Evolutionary conservation across 2,113 vertebrate species (phyloP).

Genomic region (Gobius niger): DNA sequence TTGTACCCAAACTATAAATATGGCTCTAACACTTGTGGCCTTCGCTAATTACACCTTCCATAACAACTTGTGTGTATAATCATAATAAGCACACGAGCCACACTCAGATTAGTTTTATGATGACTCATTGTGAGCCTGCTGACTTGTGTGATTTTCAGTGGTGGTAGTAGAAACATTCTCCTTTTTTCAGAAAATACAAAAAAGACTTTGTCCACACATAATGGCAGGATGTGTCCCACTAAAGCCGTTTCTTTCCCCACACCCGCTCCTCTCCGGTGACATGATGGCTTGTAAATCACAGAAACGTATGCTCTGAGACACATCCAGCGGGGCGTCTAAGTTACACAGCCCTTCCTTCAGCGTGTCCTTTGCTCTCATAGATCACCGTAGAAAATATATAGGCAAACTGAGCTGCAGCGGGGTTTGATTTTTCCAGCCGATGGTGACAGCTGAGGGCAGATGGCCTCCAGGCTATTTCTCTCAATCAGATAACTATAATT

Average conservation of each 20-base stretch:
- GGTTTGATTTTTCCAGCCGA: constrained; percentile 9
- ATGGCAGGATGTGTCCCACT: constrained; percentile 66
- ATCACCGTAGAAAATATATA: not conserved
- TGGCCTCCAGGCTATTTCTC: constrained; percentile 8
- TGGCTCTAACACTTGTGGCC: not conserved
- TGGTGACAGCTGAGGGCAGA: constrained; percentile 13
- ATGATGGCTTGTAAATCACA: not conserved
- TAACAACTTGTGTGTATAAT: not conserved
- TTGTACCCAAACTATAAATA: not conserved
- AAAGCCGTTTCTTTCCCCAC: constrained; percentile 35
- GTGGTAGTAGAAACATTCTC: not conserved
- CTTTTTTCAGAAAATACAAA: not conserved
- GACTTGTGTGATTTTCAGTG: not conserved
- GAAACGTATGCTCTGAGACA: constrained; percentile 16
- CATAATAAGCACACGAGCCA: not conserved
- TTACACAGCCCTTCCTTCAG: not conserved
- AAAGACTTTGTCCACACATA: constrained; percentile 50
- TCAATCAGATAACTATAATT: constrained; percentile 30
- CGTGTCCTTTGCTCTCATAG: not conserved
- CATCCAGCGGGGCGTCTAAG: not conserved
- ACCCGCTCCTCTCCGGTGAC: not conserved
- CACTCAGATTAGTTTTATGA: constrained; percentile 3
- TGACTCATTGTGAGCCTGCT: constrained; percentile 1
- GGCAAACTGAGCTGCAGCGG: not conserved
- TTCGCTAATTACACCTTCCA: not conserved